phyloP scores from a whole-genome alignment of 2,888 invertebrate species.

The Bimastos eiseni region DNA sequence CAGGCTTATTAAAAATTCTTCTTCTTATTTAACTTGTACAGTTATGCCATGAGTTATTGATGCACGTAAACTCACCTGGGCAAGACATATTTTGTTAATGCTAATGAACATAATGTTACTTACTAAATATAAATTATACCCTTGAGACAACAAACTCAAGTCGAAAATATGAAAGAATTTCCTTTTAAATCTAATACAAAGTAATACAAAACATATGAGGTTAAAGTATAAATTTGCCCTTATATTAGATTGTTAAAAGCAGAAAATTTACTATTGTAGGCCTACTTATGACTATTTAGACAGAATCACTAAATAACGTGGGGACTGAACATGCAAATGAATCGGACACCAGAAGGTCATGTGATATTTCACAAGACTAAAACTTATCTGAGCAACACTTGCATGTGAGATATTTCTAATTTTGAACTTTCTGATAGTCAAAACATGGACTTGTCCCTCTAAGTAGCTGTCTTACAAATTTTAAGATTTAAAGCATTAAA shows the following conservation, averaged over 20 bases:
- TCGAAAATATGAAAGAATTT: neutral
- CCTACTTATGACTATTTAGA: neutral
- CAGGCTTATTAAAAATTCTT: neutral
- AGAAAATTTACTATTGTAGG: too few species aligned
- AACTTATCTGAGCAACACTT: neutral
- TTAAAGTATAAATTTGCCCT: neutral
- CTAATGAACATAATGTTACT: neutral
- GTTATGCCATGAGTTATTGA: neutral
- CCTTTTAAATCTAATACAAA: neutral
- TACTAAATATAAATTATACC: neutral
- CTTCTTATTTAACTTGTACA: neutral
- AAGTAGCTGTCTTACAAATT: neutral
- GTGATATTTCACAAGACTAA: neutral
- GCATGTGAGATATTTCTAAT: neutral
- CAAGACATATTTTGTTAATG: neutral
- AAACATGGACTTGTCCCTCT: neutral
- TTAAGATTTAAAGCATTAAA: neutral
- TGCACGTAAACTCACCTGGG: neutral
- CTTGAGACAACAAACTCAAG: neutral
- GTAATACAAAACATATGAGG: neutral
- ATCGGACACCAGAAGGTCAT: neutral
- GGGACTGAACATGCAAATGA: neutral
- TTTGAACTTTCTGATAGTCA: neutral
- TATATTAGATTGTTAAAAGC: neutral
- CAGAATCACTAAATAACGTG: neutral